Base-by-base conservation (phyloP, 2,797 vertebrate species). In the Psittacula echo region DNA sequence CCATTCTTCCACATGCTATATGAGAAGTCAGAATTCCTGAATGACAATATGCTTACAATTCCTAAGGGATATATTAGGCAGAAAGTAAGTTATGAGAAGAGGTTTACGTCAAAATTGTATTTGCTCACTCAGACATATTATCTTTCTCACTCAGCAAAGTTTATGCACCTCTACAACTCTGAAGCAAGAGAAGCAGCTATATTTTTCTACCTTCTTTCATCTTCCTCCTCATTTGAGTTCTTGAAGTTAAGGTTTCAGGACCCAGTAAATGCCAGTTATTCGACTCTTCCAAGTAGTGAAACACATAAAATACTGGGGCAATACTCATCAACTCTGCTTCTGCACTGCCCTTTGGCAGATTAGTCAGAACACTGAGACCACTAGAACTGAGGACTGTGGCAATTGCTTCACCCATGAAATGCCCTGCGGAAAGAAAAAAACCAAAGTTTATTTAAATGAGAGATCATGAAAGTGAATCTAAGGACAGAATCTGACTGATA, bases 1-100 rank as follows among this genome's bases (percentile, higher is more conserved):
- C 93, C 95, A 1, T 98, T 95, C 50, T 79, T 98, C 98, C 99
- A 99, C 98, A 99, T 97, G 96, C 98, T 98, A 80, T 99, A 99
- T 7, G 98, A 98, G 71, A 82, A 66, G 85, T 99, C 98, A 16
- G 24, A 6, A 7, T 97, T 98, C 79, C 94, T 98, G 98, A 98
- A 99, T 1, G 99, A 98, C 83, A 95, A 97, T 95, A 99, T 75
- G 72, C 98, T 97, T 73, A 97, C 94, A 77, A 99, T 82, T 70
- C 98, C 99, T 99, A 82, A 54, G 75, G 84, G 70, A 81, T 2
- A 80, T 6, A 93, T 18, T 51, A 67, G 66, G 42, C 80, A 84
- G 80, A 87, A 60, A 82, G 47, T 6, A 44, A 68, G 27, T 47
- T 56, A 45, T 5, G 4, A 60, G 53, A 48, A 41, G 34, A 70